Evolutionary conservation across 2,113 vertebrate genomes (phyloP).

Genomic region (Pyxicephalus adspersus): DNA sequence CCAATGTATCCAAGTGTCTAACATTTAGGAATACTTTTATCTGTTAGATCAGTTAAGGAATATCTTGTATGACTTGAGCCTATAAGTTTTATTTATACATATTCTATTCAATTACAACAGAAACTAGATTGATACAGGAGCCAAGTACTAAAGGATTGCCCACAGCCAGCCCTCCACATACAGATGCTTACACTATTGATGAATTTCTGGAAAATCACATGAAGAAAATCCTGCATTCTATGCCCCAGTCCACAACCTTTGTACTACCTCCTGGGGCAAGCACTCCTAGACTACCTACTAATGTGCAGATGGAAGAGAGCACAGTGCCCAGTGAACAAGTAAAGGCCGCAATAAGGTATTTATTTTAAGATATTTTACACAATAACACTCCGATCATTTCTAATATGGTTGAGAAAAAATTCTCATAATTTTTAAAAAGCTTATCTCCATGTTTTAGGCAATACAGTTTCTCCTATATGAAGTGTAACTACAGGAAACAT

Average conservation of each 20-base stretch:
- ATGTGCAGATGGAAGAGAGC: slow-evolving; percentile 62
- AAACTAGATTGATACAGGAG: slow-evolving; percentile 38
- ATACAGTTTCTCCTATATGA: too few species aligned
- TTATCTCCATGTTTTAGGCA: too few species aligned
- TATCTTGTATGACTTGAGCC: too few species aligned
- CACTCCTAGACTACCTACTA: slow-evolving; percentile 59
- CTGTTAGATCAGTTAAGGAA: too few species aligned
- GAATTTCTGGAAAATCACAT: slow-evolving; percentile 69
- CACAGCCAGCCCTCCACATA: neutral
- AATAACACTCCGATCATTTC: neutral
- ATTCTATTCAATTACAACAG: neutral
- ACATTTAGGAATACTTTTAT: too few species aligned
- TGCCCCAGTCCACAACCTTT: slow-evolving; percentile 69
- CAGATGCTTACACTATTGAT: slow-evolving; percentile 47
- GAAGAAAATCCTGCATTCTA: slow-evolving; percentile 68
- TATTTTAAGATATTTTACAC: slow-evolving; percentile 12
- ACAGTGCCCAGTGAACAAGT: slow-evolving; percentile 54
- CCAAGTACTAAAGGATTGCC: slow-evolving; percentile 60
- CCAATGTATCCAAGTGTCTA: too few species aligned
- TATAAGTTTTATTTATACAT: too few species aligned
- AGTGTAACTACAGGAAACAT: too few species aligned
- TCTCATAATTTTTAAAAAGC: too few species aligned
- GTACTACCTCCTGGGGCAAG: slow-evolving; percentile 58
- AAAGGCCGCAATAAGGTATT: slow-evolving; percentile 63
- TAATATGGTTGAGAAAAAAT: too few species aligned